Conservation (phyloP, 2,888 invertebrate species). For the Tiphia femorata region DNA sequence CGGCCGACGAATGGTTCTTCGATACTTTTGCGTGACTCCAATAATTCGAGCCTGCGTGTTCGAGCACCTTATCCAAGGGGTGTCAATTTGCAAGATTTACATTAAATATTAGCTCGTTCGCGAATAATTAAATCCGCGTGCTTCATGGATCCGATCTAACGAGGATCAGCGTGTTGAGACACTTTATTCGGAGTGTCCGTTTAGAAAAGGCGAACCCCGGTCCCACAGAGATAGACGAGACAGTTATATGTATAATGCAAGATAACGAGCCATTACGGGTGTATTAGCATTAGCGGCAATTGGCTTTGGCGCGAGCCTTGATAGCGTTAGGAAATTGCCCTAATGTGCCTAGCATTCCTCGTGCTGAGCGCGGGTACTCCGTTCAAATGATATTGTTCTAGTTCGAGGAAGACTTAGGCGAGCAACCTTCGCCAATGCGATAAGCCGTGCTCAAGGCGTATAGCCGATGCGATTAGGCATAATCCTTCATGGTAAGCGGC, state of each 20-base stretch:
- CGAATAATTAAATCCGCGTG: too few species aligned
- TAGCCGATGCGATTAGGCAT: background rate
- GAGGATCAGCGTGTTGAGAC: too few species aligned
- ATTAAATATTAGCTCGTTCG: too few species aligned
- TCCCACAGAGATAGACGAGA: too few species aligned
- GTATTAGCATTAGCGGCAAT: conserved; percentile 30
- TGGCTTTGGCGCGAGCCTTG: conserved; percentile 35
- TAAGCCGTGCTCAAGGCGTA: background rate
- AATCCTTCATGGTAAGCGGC: background rate
- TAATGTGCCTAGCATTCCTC: conserved; percentile 9
- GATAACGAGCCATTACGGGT: conserved; percentile 31
- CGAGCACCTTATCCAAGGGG: too few species aligned
- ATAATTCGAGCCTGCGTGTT: too few species aligned
- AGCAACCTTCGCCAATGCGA: conserved; percentile 2
- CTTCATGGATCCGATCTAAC: too few species aligned
- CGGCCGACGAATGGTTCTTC: too few species aligned
- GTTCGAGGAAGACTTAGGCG: conserved; percentile 7
- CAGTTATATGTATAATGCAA: conserved; percentile 3
- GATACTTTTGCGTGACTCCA: too few species aligned
- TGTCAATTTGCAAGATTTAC: too few species aligned
- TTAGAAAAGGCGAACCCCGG: too few species aligned
- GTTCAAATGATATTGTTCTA: conserved; percentile 14
- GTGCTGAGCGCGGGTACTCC: background rate
- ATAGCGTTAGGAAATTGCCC: conserved; percentile 23
- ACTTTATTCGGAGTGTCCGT: too few species aligned